phyloP scores from a whole-genome alignment of 2,888 invertebrate species.

The Drosophila barbarae region DNA sequence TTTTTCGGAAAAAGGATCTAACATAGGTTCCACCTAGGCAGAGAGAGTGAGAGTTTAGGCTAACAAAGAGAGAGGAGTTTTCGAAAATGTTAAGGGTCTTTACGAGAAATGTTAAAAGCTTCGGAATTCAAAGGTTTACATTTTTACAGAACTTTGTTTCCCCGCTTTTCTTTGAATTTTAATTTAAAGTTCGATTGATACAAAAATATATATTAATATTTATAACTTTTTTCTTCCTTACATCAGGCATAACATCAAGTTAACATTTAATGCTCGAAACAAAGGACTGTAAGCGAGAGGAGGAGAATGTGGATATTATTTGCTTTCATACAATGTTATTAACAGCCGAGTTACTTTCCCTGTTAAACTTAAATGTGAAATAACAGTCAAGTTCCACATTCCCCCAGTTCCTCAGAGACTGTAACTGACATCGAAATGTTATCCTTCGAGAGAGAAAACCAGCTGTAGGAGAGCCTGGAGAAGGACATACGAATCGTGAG shows the following conservation, averaged over 20 bases:
- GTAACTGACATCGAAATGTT: slow-evolving; percentile 1
- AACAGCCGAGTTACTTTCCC: background rate
- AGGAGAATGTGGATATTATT: slow-evolving; percentile 9
- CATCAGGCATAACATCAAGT: too few species aligned
- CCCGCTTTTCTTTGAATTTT: background rate
- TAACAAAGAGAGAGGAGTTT: background rate
- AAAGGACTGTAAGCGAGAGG: background rate
- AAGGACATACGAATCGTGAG: background rate
- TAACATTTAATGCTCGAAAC: too few species aligned
- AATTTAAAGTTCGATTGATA: background rate
- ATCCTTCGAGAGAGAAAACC: slow-evolving; percentile 1
- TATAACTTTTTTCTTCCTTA: background rate
- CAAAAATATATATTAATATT: background rate
- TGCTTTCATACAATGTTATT: background rate
- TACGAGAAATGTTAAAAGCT: background rate
- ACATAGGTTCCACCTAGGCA: slow-evolving; percentile 18
- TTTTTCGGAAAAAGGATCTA: background rate
- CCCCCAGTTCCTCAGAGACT: background rate
- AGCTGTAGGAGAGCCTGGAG: background rate
- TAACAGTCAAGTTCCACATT: background rate
- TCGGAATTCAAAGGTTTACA: background rate
- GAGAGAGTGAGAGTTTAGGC: background rate
- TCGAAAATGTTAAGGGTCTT: slow-evolving; percentile 1
- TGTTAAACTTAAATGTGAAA: background rate
- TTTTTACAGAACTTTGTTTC: background rate